Evolutionary conservation across 2,797 vertebrate genomes (phyloP).

Genomic region (Tenualosa ilisha): DNA sequence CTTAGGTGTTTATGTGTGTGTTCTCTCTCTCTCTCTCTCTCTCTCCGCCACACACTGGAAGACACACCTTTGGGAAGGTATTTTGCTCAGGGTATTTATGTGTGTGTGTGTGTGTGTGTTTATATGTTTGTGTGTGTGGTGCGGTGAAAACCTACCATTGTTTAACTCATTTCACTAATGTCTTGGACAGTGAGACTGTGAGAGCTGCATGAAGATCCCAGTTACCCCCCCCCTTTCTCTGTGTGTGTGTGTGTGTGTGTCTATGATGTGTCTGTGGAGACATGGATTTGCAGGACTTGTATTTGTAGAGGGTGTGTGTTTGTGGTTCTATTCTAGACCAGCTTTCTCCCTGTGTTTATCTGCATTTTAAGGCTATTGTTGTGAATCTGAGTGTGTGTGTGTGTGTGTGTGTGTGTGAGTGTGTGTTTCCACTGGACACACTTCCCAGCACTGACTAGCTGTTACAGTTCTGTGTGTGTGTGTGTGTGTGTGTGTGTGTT

Average conservation of each 20-base stretch:
- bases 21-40: background rate
- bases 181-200: background rate
- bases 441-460: no score
- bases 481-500: conserved; percentile 11
- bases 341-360: background rate
- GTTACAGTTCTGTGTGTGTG: background rate
- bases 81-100: background rate
- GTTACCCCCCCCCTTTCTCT: background rate
- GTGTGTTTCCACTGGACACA: conserved; percentile 10
- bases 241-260: background rate
- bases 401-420: conserved; percentile 26
- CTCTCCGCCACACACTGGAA: background rate
- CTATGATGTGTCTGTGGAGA: background rate
- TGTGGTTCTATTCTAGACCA: background rate
- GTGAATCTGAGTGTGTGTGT: conserved; percentile 29
- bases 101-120: background rate
- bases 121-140: background rate
- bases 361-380: background rate
- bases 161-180: background rate
- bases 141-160: background rate
- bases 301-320: background rate
- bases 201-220: background rate
- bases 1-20: no score
- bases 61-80: background rate
- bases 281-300: background rate